A percentile compares a stretch with the other conserved stretches of the same genome.
Conservation (phyloP, 2,888 invertebrate species). For the Prionchulus punctatus region DNA sequence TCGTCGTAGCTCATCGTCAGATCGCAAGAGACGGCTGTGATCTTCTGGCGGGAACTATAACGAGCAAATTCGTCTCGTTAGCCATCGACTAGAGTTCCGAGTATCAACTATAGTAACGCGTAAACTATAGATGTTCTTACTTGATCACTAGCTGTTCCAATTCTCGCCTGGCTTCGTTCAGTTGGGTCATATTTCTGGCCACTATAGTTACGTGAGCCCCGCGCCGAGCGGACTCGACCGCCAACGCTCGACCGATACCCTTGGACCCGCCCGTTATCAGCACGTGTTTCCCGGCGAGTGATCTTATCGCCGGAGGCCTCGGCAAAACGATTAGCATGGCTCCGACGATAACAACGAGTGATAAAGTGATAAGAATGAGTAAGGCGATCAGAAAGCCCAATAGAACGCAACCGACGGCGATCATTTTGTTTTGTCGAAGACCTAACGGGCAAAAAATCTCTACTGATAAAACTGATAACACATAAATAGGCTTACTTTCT, state of each 20-base stretch:
- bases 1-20: slow-evolving; percentile 48
- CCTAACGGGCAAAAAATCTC: no score
- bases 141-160: slow-evolving; percentile 30
- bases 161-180: slow-evolving; percentile 49
- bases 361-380: background rate
- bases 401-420: no score
- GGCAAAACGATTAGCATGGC: no score
- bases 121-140: slow-evolving; percentile 23
- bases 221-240: slow-evolving; percentile 53
- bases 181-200: slow-evolving; percentile 55
- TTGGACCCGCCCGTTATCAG: slow-evolving; percentile 14
- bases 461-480: background rate
- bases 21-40: slow-evolving; percentile 2
- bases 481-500: background rate
- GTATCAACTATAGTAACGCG: background rate
- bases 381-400: no score
- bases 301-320: background rate
- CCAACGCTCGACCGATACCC: slow-evolving; percentile 63
- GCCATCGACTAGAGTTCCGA: background rate
- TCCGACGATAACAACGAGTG: no score
- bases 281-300: slow-evolving; percentile 15
- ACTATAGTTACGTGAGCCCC: slow-evolving; percentile 81
- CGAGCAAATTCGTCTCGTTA: slow-evolving; percentile 5
- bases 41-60: background rate
- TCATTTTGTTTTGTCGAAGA: no score